phyloP scores from a whole-genome alignment of 1,140 invertebrate genomes.

The Diachasma alloeum region DNA sequence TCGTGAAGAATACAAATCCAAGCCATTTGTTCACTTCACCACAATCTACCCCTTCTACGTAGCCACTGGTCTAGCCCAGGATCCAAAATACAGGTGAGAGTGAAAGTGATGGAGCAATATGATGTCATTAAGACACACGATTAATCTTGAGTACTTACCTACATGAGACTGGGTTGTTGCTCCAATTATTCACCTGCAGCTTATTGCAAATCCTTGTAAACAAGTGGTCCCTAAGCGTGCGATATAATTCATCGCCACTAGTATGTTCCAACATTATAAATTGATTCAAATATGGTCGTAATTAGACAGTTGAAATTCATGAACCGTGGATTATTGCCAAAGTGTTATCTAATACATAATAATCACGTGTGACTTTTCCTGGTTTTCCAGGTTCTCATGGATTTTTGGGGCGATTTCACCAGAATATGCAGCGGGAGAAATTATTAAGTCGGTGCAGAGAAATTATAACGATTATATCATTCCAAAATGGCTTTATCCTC shows the following conservation, averaged over 20 bases:
- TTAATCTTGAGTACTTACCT: constrained; percentile 9
- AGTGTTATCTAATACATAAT: background rate
- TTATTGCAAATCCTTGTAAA: background rate
- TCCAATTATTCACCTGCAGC: background rate
- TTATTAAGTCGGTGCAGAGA: constrained; percentile 47
- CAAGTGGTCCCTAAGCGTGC: background rate
- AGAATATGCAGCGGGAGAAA: constrained; percentile 44
- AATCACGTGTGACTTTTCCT: background rate
- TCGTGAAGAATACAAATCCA: constrained; percentile 44
- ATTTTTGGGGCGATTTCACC: constrained; percentile 45
- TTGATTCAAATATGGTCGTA: constrained; percentile 8
- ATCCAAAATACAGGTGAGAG: constrained; percentile 51
- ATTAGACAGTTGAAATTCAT: background rate
- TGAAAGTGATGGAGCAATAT: background rate
- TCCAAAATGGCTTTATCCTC: constrained; percentile 45
- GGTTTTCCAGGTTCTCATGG: constrained; percentile 47
- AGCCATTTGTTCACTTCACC: constrained; percentile 45
- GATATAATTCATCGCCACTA: constrained; percentile 8
- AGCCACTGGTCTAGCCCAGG: constrained; percentile 44
- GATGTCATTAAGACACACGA: background rate
- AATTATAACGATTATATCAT: constrained; percentile 53
- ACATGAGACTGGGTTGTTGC: background rate
- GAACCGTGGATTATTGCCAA: background rate
- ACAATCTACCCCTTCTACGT: constrained; percentile 55
- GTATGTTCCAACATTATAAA: background rate